Evolutionary conservation across 53 echinoderm and acorn worm genomes (phyloP), one percentile per base, ranked within the genome.

Genomic region (Paracentrotus lividus): DNA sequence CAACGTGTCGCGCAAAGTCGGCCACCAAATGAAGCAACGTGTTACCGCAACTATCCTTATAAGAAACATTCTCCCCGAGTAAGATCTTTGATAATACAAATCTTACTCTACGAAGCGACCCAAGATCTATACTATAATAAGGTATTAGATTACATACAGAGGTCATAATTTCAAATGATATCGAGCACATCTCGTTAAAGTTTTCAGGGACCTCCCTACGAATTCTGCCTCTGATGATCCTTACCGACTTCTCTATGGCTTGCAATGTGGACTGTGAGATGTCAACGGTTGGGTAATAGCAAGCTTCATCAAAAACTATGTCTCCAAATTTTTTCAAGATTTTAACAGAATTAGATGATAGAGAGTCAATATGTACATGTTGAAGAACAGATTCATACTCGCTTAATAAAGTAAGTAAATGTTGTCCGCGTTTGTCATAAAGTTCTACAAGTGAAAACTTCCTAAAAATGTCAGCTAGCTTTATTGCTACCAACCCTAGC

Each of bases 211-310:
- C 27, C 36, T 69, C 69, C 69, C 14, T 69, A 13, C 10, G 69
- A n/a, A 69, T 34, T 69, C 69, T 69, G 18, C 69, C 15, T 34
- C 18, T 33, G 38, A 69, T 69, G 69, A 38, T 18, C 16, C 2
- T 69, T 38, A 69, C 13, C 36, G 69, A 69, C 69, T 69, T 69
- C 36, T 15, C 34, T 33, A 69, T 23, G 14, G 38, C 38, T 13
- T 69, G 34, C 33, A 69, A 69, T 38, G 36, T 69, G 69, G 69
- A 69, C 16, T 69, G 33, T 23, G 36, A 69, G 69, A 69, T 69
- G 8, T 69, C 69, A 7, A 69, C 18, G 36, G 33, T 69, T 34
- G 69, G 36, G 38, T 38, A 69, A 69, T 69, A 69, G 38, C 33
- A 69, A 34, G 69, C 36, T 16, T 36, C 69, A 34, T 69, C 36